Percentiles rank a stretch among this genome's conserved stretches.
Evolutionary conservation across 2,113 vertebrate genomes (phyloP).

Genomic region (Silurus meridionalis): DNA sequence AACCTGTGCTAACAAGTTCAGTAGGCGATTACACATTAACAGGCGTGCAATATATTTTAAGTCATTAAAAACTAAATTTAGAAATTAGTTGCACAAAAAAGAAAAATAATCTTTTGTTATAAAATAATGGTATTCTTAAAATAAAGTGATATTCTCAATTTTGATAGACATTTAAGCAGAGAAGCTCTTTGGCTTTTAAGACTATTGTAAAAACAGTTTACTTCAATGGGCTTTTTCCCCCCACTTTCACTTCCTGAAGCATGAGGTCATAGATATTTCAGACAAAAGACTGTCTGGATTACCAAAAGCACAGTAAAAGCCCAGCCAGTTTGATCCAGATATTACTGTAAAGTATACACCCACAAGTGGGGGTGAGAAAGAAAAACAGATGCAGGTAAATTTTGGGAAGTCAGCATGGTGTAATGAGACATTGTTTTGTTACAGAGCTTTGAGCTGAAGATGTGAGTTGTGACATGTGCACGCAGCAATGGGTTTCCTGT

Average conservation of each 20-base stretch:
- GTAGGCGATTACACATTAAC: background rate
- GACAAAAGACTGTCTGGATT: background rate
- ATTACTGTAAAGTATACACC: background rate
- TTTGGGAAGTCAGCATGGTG: slow-evolving; percentile 34
- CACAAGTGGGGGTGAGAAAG: slow-evolving; percentile 22
- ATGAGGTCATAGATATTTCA: slow-evolving; percentile 30
- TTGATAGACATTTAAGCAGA: background rate
- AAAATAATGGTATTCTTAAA: no score
- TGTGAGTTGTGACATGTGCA: background rate
- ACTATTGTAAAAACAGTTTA: background rate
- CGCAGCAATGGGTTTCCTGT: slow-evolving; percentile 13
- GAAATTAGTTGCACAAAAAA: background rate
- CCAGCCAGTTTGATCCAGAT: slow-evolving; percentile 41
- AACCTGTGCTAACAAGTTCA: slow-evolving; percentile 1
- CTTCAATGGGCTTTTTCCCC: background rate
- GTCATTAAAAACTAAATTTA: background rate
- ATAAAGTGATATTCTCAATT: background rate
- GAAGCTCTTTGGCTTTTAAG: background rate
- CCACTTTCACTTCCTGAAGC: background rate
- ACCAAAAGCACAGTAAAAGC: background rate
- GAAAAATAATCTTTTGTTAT: background rate
- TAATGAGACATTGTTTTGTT: slow-evolving; percentile 21
- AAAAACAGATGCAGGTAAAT: slow-evolving; percentile 5
- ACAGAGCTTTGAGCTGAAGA: background rate
- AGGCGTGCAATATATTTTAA: background rate